A percentile compares a stretch with the other conserved stretches of the same genome.
Evolutionary conservation across 1,140 invertebrate species (phyloP).

Genomic region (Tetragnatha versicolor): DNA sequence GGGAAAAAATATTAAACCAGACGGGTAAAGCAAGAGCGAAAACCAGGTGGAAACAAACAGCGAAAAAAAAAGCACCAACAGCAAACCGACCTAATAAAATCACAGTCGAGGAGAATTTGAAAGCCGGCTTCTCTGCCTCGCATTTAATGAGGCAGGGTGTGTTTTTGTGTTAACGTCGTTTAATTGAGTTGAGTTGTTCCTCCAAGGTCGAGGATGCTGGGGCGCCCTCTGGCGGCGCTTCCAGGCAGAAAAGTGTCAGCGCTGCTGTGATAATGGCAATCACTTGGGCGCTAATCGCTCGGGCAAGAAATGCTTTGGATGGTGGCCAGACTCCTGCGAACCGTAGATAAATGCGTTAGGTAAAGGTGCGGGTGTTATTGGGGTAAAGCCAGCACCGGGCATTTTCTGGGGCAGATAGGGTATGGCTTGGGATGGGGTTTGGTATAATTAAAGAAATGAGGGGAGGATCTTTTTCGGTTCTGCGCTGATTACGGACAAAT

Average conservation of each 20-base stretch:
- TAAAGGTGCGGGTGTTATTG: too few relatives aligned
- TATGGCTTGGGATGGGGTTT: too few relatives aligned
- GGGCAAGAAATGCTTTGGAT: too few relatives aligned
- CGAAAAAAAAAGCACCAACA: background rate
- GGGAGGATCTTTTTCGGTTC: too few relatives aligned
- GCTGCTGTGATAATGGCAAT: slow-evolving; percentile 28
- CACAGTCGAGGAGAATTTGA: slow-evolving; percentile 40
- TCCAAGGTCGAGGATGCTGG: slow-evolving; percentile 30
- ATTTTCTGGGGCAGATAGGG: too few relatives aligned
- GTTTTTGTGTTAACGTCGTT: slow-evolving; percentile 52
- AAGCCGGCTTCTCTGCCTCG: slow-evolving; percentile 25
- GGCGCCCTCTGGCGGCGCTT: slow-evolving; percentile 38
- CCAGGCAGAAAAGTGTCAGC: slow-evolving; percentile 32
- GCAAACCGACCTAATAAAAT: slow-evolving; percentile 48
- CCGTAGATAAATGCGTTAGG: too few relatives aligned
- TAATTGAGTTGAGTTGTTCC: slow-evolving; percentile 45
- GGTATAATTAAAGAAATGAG: too few relatives aligned
- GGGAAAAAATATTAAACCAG: slow-evolving; percentile 54
- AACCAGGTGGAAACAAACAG: background rate
- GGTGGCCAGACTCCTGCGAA: too few relatives aligned
- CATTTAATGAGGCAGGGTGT: slow-evolving; percentile 42
- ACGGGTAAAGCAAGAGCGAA: slow-evolving; percentile 42
- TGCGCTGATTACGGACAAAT: too few relatives aligned
- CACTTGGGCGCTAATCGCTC: slow-evolving; percentile 28
- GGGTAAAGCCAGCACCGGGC: too few relatives aligned